Percentiles rank a stretch among this genome's conserved stretches.
These are phyloP conservation scores for Dynastes maya DNA, from an alignment of 2,888 invertebrate species.

Conservation along the genomic window DNA sequence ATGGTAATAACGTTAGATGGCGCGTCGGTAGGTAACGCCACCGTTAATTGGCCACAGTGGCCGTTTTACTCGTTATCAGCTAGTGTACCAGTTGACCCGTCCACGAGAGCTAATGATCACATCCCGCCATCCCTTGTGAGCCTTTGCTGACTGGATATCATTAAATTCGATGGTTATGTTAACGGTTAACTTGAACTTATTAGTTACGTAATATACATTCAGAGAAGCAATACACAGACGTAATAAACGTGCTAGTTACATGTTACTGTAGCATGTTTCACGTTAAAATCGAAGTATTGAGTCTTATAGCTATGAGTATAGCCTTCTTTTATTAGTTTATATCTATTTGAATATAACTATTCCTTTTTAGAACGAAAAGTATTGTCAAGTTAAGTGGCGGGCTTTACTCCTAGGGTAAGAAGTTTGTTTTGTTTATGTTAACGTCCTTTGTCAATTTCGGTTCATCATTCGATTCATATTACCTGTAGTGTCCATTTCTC, in stretches of 20 bases:
- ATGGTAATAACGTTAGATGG: constrained; percentile 46
- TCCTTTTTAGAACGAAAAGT: too few species aligned
- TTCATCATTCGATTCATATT: too few species aligned
- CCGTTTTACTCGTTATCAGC: constrained; percentile 67
- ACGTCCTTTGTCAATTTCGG: too few species aligned
- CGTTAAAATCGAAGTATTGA: too few species aligned
- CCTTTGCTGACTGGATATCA: constrained; percentile 59
- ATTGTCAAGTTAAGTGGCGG: too few species aligned
- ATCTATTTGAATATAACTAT: too few species aligned
- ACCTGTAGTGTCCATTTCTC: too few species aligned
- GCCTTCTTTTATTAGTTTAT: too few species aligned
- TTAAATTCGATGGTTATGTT: constrained; percentile 63
- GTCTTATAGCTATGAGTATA: too few species aligned
- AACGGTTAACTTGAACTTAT: constrained; percentile 37
- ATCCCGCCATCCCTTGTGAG: constrained; percentile 7
- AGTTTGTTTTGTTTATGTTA: too few species aligned
- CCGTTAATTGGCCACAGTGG: constrained; percentile 59
- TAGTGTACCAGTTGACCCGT: constrained; percentile 68
- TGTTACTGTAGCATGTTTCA: not conserved
- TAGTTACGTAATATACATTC: not conserved
- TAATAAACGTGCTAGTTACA: not conserved
- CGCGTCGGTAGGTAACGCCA: constrained; percentile 55
- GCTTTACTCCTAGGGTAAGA: too few species aligned
- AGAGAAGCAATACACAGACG: not conserved
- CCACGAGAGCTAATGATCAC: constrained; percentile 63